A percentile compares a stretch with the other conserved stretches of the same genome.
phyloP scores from a whole-genome alignment of 92 coral and sea anemone species.

The Meandrina meandrites region DNA sequence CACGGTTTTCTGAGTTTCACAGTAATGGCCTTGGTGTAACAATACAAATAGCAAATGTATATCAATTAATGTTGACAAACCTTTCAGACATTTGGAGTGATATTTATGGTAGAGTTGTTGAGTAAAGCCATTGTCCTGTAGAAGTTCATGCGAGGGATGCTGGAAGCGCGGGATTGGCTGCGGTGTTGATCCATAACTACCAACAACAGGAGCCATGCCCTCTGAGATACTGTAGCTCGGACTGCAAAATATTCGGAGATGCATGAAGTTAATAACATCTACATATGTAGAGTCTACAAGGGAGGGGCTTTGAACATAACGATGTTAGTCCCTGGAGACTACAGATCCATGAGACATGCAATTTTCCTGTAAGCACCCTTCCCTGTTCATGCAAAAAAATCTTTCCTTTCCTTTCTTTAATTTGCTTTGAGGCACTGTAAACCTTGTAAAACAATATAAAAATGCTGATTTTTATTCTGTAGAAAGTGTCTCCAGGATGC shows the following conservation, averaged over 20 bases:
- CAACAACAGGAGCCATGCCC: slow-evolving; percentile 60
- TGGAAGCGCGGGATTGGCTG: slow-evolving; percentile 98
- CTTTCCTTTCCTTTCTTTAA: too few species aligned
- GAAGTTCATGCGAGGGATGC: slow-evolving; percentile 96
- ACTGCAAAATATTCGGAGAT: neutral
- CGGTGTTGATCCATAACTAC: slow-evolving; percentile 92
- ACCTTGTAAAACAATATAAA: too few species aligned
- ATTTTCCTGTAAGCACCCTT: too few species aligned
- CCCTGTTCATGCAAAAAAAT: too few species aligned
- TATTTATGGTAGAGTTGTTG: slow-evolving; percentile 94
- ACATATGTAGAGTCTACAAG: too few species aligned
- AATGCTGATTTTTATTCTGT: too few species aligned
- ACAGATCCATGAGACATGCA: neutral
- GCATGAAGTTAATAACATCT: neutral
- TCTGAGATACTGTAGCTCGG: slow-evolving; percentile 63
- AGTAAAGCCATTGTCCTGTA: slow-evolving; percentile 92
- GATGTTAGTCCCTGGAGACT: neutral
- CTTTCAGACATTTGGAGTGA: slow-evolving; percentile 89
- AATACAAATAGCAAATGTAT: too few species aligned
- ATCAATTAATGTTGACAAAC: slow-evolving; percentile 37
- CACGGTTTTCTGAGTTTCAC: too few species aligned
- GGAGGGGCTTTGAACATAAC: too few species aligned
- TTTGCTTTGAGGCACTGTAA: too few species aligned
- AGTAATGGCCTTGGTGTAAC: too few species aligned
- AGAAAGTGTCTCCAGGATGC: too few species aligned